Percentiles rank a stretch among this genome's conserved stretches.
phyloP scores from a whole-genome alignment of 2,888 invertebrate species.

The Tolmerus cingulatus region DNA sequence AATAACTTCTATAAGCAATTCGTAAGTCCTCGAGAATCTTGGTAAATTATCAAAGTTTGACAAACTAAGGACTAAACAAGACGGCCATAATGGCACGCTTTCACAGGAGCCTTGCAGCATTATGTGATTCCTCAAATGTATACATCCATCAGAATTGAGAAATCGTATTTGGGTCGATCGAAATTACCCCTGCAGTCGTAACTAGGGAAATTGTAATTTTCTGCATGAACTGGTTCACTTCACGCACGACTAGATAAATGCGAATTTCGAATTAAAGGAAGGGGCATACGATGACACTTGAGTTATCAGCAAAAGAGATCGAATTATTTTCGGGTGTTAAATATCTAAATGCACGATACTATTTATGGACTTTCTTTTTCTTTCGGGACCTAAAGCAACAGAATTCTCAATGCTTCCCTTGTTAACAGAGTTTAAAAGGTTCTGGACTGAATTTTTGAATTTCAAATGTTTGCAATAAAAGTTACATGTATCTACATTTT shows the following conservation, averaged over 20 bases:
- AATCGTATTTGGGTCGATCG: neutral
- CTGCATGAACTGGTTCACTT: constrained; percentile 47
- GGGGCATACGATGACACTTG: neutral
- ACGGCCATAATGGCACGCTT: neutral
- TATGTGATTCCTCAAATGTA: neutral
- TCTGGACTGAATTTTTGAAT: neutral
- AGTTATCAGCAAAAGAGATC: neutral
- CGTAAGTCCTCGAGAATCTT: neutral
- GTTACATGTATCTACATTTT: too few species aligned
- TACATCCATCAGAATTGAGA: neutral
- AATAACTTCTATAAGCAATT: neutral
- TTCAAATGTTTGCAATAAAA: neutral
- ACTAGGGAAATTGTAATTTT: constrained; percentile 47
- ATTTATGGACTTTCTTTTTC: neutral
- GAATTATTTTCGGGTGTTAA: neutral
- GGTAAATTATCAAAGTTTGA: neutral
- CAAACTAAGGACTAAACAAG: neutral
- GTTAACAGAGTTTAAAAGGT: neutral
- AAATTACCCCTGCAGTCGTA: constrained; percentile 43
- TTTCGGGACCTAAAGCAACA: neutral
- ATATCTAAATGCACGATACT: neutral
- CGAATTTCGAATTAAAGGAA: constrained; percentile 39
- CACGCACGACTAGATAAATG: constrained; percentile 45
- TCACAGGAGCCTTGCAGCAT: neutral
- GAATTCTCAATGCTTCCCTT: neutral